Conservation (phyloP, 2,888 invertebrate species). For the Lamproptera curius region DNA sequence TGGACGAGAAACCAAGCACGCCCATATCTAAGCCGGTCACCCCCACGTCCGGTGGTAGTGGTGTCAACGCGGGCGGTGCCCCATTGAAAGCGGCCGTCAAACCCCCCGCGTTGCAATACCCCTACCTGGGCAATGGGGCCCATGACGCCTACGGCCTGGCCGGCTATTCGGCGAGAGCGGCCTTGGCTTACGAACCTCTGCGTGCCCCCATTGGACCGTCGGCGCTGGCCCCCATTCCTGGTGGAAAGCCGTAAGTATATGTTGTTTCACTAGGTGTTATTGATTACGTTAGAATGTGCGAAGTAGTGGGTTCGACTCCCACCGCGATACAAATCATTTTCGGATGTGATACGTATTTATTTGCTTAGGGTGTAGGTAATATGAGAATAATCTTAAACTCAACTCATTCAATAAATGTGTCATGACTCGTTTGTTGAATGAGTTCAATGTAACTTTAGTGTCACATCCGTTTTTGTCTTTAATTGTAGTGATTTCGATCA, state of each 20-base stretch:
- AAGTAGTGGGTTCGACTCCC: no score
- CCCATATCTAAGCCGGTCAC: constrained; percentile 95
- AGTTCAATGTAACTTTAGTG: no score
- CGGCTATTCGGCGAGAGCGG: constrained; percentile 71
- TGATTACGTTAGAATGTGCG: no score
- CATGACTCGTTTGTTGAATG: no score
- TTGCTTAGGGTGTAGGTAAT: no score
- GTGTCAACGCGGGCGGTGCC: constrained; percentile 70
- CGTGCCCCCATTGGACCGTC: constrained; percentile 72
- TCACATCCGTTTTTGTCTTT: no score
- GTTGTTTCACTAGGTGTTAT: neutral
- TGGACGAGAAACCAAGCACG: constrained; percentile 93
- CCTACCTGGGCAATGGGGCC: constrained; percentile 76
- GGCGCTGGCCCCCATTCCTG: constrained; percentile 84
- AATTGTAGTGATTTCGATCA: no score
- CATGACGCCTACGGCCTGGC: constrained; percentile 72
- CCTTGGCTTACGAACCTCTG: constrained; percentile 69
- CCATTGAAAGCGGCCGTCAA: constrained; percentile 77
- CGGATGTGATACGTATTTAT: no score
- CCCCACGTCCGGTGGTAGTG: constrained; percentile 81
- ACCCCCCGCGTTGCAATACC: constrained; percentile 81
- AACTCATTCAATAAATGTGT: no score
- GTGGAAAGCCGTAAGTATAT: constrained; percentile 92
- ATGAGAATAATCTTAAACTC: no score
- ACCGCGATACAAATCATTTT: no score